Evolutionary conservation across 2,113 vertebrate species (phyloP).

Genomic region (Halichoerus grypus): DNA sequence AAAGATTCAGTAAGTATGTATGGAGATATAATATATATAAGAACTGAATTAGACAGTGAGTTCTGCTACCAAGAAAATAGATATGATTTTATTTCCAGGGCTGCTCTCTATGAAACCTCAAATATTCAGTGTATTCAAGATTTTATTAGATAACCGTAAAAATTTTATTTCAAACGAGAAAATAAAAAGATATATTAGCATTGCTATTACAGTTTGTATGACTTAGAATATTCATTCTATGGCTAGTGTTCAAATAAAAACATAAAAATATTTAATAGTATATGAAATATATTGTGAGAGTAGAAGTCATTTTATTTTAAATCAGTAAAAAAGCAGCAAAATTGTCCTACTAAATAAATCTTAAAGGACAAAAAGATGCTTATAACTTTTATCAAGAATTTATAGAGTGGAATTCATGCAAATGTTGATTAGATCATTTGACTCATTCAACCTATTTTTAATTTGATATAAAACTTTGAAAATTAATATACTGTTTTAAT

Average conservation of each 20-base stretch:
- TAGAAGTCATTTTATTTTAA: conserved; percentile 69
- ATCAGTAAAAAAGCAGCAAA: conserved; percentile 37
- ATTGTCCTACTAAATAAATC: conserved; percentile 52
- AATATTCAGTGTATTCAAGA: not conserved
- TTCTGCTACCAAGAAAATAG: conserved; percentile 20
- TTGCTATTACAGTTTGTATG: not conserved
- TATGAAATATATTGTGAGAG: not conserved
- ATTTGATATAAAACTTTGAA: conserved; percentile 66
- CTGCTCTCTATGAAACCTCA: not conserved
- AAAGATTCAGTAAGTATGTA: not conserved
- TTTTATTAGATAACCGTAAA: conserved; percentile 17
- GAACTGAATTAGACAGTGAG: not conserved
- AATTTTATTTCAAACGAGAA: conserved; percentile 55
- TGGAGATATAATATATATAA: not conserved
- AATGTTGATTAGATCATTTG: conserved; percentile 54
- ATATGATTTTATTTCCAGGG: not conserved
- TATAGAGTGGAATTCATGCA: conserved; percentile 51
- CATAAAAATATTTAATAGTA: conserved; percentile 31
- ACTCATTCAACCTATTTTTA: conserved; percentile 66
- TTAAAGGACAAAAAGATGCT: conserved; percentile 19
- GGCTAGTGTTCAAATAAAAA: conserved; percentile 28
- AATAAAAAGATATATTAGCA: not conserved
- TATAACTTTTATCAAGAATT: conserved; percentile 65
- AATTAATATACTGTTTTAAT: conserved; percentile 73
- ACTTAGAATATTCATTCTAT: conserved; percentile 50